A percentile compares a stretch with the other conserved stretches of the same genome.
These are phyloP conservation scores for Megaceryle torquata DNA, from an alignment of 2,113 vertebrate species.

Conservation along the genomic window DNA sequence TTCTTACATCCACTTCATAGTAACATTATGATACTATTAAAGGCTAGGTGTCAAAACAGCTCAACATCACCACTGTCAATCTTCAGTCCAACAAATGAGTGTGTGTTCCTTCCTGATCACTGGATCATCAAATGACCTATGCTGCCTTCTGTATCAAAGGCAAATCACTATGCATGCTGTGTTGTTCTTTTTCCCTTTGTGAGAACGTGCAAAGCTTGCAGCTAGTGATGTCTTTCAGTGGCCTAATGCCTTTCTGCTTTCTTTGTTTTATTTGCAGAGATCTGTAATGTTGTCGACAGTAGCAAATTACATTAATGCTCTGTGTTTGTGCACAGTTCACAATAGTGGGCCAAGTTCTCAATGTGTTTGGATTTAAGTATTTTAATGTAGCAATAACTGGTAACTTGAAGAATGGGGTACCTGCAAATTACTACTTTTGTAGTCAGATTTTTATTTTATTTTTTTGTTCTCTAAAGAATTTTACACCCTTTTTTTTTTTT, in stretches of 20 bases:
- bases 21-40: neutral
- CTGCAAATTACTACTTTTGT: neutral
- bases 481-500: too few relatives aligned
- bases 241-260: neutral
- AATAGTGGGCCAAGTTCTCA: neutral
- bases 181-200: neutral
- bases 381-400: neutral
- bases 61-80: neutral
- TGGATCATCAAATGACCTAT: neutral
- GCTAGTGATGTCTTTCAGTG: neutral
- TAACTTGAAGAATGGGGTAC: neutral
- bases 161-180: neutral
- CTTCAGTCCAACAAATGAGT: neutral
- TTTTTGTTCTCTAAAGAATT: neutral
- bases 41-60: neutral
- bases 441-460: neutral
- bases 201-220: neutral
- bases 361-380: neutral
- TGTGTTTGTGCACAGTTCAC: neutral
- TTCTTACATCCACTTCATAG: accelerated
- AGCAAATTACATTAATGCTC: neutral
- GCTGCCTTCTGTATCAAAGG: neutral
- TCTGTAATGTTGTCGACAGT: neutral
- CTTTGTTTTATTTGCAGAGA: neutral
- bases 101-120: neutral